Conservation (phyloP, 1,140 invertebrate genomes). For the Zaprionus kolodkinae region DNA sequence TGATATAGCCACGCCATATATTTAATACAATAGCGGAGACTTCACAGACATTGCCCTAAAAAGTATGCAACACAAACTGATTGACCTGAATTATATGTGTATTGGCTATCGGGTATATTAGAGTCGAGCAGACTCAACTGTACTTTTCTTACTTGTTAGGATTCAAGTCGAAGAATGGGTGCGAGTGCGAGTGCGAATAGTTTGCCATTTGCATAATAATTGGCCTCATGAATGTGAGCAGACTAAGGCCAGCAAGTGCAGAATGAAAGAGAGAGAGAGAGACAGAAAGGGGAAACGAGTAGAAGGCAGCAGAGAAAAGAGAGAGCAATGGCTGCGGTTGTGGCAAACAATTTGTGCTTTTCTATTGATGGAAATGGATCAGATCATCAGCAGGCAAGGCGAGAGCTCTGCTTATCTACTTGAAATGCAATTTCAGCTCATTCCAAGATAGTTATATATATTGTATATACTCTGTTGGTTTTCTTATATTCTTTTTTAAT, state of each 20-base stretch:
- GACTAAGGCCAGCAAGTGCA: conserved; percentile 1
- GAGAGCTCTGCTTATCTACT: conserved; percentile 12
- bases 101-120: too few species aligned
- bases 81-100: too few species aligned
- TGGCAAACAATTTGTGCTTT: conserved; percentile 45
- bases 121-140: too few species aligned
- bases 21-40: too few species aligned
- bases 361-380: conserved; percentile 46
- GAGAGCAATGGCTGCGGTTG: conserved; percentile 8
- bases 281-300: not conserved
- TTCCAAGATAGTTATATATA: conserved; percentile 2
- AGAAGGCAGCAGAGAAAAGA: too few species aligned
- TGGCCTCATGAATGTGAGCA: conserved; percentile 54
- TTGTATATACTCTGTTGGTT: not conserved
- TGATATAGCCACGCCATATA: too few species aligned
- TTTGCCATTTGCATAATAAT: conserved; percentile 80
- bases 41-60: too few species aligned
- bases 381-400: conserved; percentile 26
- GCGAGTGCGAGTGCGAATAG: conserved; percentile 50
- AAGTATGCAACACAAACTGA: too few species aligned
- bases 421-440: conserved; percentile 29
- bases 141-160: not conserved
- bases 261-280: not conserved
- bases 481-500: not conserved
- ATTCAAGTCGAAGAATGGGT: conserved; percentile 40